These are phyloP conservation scores for Tyrophagus putrescentiae DNA, from an alignment of 1,140 invertebrate species.

Conservation along the genomic window DNA sequence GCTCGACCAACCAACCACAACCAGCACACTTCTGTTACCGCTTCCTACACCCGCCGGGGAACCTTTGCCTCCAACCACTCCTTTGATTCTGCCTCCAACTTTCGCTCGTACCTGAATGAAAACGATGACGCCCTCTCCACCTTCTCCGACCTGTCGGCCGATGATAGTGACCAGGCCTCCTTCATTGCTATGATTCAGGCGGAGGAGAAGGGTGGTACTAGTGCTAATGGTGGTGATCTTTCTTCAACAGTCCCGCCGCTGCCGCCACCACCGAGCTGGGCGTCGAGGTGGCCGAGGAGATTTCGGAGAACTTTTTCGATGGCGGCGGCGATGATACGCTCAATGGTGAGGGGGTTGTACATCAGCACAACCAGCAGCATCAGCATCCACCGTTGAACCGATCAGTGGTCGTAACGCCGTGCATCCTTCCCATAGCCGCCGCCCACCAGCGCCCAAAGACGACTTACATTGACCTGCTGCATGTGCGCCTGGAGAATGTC, in stretches of 20 bases:
- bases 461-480: neutral
- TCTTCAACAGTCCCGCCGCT: neutral
- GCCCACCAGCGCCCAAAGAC: neutral
- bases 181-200: slow-evolving; percentile 5
- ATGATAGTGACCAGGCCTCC: slow-evolving; percentile 16
- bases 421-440: neutral
- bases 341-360: neutral
- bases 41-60: too few species aligned
- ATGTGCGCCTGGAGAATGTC: neutral
- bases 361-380: neutral
- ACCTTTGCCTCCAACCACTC: neutral
- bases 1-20: too few species aligned
- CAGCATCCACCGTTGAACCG: neutral
- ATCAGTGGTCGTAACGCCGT: neutral
- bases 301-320: neutral
- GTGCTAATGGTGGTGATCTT: neutral
- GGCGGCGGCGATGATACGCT: slow-evolving; percentile 6
- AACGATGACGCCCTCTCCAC: slow-evolving; percentile 9
- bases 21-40: too few species aligned
- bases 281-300: neutral
- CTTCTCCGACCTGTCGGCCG: neutral
- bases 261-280: neutral
- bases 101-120: neutral
- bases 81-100: neutral
- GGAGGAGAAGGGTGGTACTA: neutral